Conservation (phyloP, 2,797 vertebrate genomes). For the Acestrorhynchus altus region DNA sequence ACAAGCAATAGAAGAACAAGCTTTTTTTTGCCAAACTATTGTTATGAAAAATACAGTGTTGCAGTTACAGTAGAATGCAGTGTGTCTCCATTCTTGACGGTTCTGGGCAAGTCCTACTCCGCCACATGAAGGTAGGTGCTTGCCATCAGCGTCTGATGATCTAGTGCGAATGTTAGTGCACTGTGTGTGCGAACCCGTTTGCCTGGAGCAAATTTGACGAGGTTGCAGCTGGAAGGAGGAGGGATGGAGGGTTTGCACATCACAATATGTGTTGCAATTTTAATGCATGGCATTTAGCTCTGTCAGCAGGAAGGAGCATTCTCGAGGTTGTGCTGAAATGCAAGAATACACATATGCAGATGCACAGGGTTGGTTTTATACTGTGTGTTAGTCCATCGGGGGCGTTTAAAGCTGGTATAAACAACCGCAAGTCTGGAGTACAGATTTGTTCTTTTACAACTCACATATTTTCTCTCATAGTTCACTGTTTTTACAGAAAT, state of each 20-base stretch:
- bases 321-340: conserved; percentile 62
- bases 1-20: no score
- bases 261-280: conserved; percentile 60
- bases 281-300: conserved; percentile 62
- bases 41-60: conserved; percentile 12
- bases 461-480: no score
- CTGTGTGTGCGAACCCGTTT: not conserved
- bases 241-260: conserved; percentile 25
- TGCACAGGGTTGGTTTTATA: not conserved
- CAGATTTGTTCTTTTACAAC: no score
- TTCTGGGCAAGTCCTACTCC: not conserved
- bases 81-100: not conserved
- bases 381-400: no score
- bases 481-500: no score
- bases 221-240: conserved; percentile 10
- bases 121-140: not conserved
- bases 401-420: no score
- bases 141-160: conserved; percentile 27
- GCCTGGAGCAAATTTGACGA: not conserved
- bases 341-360: conserved; percentile 41
- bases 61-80: conserved; percentile 29
- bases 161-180: conserved; percentile 1
- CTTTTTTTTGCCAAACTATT: not conserved
- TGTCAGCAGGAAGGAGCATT: conserved; percentile 59
- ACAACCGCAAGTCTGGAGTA: no score